Conservation (phyloP, 2,113 vertebrate genomes). For the Paradisaea rubra region DNA sequence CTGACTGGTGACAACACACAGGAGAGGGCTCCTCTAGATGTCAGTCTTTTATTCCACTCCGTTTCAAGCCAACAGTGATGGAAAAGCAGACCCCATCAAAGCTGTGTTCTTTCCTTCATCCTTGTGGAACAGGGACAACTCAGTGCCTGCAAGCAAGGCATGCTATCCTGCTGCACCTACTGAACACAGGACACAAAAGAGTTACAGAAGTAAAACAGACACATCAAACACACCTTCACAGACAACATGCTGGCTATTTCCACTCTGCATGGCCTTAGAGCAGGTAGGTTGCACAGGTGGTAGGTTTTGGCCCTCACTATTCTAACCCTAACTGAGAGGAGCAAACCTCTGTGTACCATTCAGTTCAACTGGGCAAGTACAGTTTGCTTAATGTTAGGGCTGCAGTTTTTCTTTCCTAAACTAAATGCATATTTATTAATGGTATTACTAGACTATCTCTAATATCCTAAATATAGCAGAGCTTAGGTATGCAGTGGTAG, state of each 20-base stretch:
- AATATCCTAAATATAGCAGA: background rate
- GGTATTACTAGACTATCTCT: background rate
- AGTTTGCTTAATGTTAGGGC: background rate
- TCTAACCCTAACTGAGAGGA: background rate
- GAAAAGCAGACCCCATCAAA: background rate
- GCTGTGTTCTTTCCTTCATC: background rate
- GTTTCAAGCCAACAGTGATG: background rate
- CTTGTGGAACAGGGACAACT: background rate
- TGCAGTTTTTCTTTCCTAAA: background rate
- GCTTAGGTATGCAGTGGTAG: background rate
- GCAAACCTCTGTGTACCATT: background rate
- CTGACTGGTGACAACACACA: background rate
- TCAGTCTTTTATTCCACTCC: background rate
- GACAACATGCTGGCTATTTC: rapidly evolving
- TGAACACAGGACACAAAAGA: background rate
- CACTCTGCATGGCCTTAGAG: background rate
- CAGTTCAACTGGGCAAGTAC: background rate
- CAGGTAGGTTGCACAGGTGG: background rate
- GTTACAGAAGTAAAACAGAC: background rate
- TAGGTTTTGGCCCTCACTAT: background rate
- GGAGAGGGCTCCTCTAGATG: background rate
- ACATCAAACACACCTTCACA: background rate
- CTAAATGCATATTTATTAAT: background rate
- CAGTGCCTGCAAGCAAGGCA: rapidly evolving
- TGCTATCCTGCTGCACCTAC: background rate